Evolutionary conservation across 2,888 invertebrate genomes (phyloP), one percentile per base, ranked within the genome.

Genomic region (Lacanobia wlatinum): DNA sequence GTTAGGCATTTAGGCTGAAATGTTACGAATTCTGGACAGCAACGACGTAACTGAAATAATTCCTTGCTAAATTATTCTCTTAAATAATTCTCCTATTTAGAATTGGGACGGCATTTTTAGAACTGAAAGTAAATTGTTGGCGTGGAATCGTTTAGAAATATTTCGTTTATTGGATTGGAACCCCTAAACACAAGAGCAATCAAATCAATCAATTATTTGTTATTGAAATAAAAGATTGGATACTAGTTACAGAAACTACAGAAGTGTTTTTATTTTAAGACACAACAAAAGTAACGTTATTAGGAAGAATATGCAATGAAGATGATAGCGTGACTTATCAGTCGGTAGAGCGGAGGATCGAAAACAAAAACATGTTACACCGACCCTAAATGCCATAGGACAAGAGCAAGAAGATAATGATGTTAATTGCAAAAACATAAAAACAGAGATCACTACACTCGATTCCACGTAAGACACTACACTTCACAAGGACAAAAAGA

Each of bases 11-110:
- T 67, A 68, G 61, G 34, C n/a, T 38, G 52, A 56, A 78, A 55
- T 21, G 48, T 70, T 74, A 52, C 23, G 53, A 66, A 83, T 83
- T 84, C 71, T 64, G 40, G 48, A 28, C 61, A 55, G 38, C 18
- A 16, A 59, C 53, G n/a, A 46, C 23, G 18, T 70, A 64, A 68
- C 53, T 73, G 56, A 69, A 77, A 76, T 73, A 65, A 69, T 83
- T 65, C 52, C 38, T 52, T 21, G 34, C 34, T 64, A 83, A 67
- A 80, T 80, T 68, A 69, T 69, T 78, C 52, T 59, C 48, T 52
- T 60, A 53, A 69, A 73, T 62, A 66, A 52, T 80, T 77, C 56
- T 34, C 18, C 14, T 50, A 43, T 80, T 81, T 52, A 63, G 62
- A 64, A 76, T 52, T 80, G 48, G 60, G 28, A 55, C 9, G 43